Evolutionary conservation across 2,113 vertebrate genomes (phyloP), one percentile per base, ranked within the genome.

Genomic region (Elaphurus davidianus): DNA sequence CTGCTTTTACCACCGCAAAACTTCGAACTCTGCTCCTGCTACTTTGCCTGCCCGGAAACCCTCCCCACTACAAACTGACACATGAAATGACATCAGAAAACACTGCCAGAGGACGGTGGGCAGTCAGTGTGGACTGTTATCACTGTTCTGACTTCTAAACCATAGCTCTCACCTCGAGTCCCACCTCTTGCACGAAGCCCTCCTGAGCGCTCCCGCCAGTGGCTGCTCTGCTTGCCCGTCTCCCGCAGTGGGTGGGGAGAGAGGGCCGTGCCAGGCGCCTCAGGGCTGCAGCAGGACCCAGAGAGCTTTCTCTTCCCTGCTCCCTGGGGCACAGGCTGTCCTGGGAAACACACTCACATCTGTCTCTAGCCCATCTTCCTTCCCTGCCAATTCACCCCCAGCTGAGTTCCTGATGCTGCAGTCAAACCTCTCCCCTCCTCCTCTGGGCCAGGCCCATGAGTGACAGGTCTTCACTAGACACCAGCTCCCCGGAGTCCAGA

Each of bases 151-250:
- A 79, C 62, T 74, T 86, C 21, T 55, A 57, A 96, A 64, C 45
- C 76, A 28, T 50, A n/a, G 13, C 54, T 36, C 93, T 91, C 82
- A 87, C 86, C 89, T 96, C 57, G 4, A 78, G 25, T 40, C 47
- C 54, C 23, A n/a, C 55, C 27, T 83, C 93, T 74, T 57, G 52
- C 82, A 30, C 7, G 33, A 67, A 50, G 85, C 23, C 89, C 55
- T 92, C 57, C 43, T 76, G 0, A 47, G 21, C 52, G 16, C 17
- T 25, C 43, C 93, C 8, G 7, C 47, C 52, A 12, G 11, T 3
- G 23, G n/a, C 54, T 15, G 81, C 54, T 86, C 43, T 10, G 10
- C 79, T 45, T 54, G 3, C n/a, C 62, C 0, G 7, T 25, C 59
- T 50, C 79, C 79, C 14, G 13, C 27, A 54, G 36, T 7, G 6